Conservation (phyloP, 2,113 vertebrate species). For the Cyanoramphus novaezelandiae region DNA sequence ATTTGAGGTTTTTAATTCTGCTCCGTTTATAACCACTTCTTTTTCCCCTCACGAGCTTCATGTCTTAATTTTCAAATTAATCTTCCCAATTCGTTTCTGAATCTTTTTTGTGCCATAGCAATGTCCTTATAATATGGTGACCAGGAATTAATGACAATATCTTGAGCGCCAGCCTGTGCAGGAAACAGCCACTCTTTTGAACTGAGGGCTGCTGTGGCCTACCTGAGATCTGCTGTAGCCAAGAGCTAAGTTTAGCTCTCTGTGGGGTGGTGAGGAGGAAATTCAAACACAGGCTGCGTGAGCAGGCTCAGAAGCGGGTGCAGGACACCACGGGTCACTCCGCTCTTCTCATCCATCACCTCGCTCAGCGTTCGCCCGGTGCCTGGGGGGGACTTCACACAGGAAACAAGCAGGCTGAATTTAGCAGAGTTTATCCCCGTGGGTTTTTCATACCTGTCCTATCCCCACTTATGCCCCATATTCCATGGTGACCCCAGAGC, state of each 20-base stretch:
- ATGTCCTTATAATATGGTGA: background rate
- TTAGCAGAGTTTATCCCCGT: background rate
- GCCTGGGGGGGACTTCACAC: background rate
- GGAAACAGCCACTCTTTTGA: conserved; percentile 26
- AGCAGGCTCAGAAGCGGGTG: background rate
- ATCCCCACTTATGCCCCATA: background rate
- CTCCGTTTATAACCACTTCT: background rate
- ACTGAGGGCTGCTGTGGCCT: conserved; percentile 16
- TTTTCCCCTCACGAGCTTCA: background rate
- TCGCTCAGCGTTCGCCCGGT: accelerated
- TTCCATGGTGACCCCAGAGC: background rate
- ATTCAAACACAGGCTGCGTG: background rate
- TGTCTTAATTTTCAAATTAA: conserved; percentile 4
- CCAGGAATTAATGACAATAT: background rate
- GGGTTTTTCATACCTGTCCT: background rate
- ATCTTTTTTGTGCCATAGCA: background rate
- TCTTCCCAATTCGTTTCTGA: background rate
- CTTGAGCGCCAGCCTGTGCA: background rate
- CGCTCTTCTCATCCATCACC: background rate
- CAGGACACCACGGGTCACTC: background rate
- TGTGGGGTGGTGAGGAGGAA: background rate
- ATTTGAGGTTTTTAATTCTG: background rate
- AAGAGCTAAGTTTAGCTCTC: conserved; percentile 26
- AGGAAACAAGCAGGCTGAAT: background rate
- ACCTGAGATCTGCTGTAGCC: background rate